Percentiles rank a stretch among this genome's conserved stretches.
Conservation (phyloP, 2,113 vertebrate species). For the Corynorhinus townsendii region DNA sequence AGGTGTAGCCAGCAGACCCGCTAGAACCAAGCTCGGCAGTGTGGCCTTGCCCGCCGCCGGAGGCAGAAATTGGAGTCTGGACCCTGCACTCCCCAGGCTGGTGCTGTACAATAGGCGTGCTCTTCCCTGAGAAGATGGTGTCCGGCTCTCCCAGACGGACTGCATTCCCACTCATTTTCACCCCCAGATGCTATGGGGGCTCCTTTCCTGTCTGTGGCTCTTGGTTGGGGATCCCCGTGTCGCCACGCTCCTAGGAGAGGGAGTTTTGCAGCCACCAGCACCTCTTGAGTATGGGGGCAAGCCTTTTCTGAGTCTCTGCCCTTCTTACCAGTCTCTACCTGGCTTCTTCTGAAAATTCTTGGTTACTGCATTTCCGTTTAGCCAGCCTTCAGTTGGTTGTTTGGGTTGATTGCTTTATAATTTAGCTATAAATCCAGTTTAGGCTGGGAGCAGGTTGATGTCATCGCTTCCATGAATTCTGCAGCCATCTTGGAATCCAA, state of each 20-base stretch:
- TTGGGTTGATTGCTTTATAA: not conserved
- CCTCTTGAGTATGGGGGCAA: not conserved
- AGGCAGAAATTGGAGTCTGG: not conserved
- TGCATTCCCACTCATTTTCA: not conserved
- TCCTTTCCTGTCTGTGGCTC: not conserved
- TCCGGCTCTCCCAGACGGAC: not conserved
- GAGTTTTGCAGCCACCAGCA: not conserved
- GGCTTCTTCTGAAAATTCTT: not conserved
- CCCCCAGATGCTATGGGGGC: not conserved
- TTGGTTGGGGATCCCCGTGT: not conserved
- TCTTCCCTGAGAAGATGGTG: not conserved
- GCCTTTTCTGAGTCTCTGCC: not conserved
- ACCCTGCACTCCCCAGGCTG: not conserved
- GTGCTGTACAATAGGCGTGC: too few species aligned
- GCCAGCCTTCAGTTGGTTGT: not conserved
- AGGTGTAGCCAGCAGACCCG: too few species aligned
- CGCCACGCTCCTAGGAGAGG: not conserved
- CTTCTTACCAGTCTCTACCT: not conserved
- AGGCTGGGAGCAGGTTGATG: not conserved
- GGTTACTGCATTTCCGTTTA: not conserved
- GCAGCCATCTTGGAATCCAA: not conserved
- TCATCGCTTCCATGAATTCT: not conserved
- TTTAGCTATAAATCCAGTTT: not conserved
- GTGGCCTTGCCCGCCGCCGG: too few species aligned
- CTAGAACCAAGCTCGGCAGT: too few species aligned